phyloP scores from a whole-genome alignment of 2,888 invertebrate species.

The Nephrotoma flavescens region DNA sequence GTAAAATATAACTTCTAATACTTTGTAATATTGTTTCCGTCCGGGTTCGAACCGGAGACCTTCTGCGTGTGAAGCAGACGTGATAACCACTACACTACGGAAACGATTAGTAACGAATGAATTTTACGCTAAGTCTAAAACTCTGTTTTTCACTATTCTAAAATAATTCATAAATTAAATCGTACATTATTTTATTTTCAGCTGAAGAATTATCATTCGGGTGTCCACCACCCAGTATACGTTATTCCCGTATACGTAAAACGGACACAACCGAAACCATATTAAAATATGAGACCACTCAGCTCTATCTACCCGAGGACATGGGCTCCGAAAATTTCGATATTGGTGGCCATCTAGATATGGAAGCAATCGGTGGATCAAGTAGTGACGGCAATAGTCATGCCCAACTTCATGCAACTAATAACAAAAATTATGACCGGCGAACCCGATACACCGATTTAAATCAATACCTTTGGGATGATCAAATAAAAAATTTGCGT shows the following conservation, averaged over 20 bases:
- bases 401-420: not conserved
- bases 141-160: too few species aligned
- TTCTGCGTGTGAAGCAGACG: not conserved
- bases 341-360: not conserved
- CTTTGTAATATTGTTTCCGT: not conserved
- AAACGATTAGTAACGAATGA: not conserved
- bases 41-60: not conserved
- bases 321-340: constrained; percentile 17
- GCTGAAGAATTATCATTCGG: constrained; percentile 29
- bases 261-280: constrained; percentile 28
- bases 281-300: constrained; percentile 29
- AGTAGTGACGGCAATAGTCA: not conserved
- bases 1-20: too few species aligned
- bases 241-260: constrained; percentile 24
- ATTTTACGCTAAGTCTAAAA: too few species aligned
- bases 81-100: not conserved
- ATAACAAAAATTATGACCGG: constrained; percentile 7
- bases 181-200: not conserved
- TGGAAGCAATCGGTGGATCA: not conserved
- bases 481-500: constrained; percentile 1
- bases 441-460: constrained; percentile 20
- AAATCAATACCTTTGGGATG: constrained; percentile 23
- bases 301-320: constrained; percentile 30
- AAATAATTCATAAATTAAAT: too few species aligned
- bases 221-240: constrained; percentile 30